Evolutionary conservation across 2,888 invertebrate genomes (phyloP).

Genomic region (Boloria euphrosyne): DNA sequence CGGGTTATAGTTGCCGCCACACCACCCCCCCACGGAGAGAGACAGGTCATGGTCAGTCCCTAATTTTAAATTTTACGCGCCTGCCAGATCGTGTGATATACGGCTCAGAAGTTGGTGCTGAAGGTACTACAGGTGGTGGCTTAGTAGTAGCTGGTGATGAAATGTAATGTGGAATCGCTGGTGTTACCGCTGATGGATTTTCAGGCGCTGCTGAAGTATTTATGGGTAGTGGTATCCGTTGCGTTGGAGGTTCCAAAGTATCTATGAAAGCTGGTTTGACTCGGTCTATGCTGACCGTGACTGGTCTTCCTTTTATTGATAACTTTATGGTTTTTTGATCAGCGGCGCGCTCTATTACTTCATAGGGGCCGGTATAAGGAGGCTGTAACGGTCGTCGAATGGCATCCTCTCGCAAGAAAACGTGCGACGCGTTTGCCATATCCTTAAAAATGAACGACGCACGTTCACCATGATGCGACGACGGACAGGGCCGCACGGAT

Average conservation of each 20-base stretch:
- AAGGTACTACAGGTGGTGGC: too few relatives aligned
- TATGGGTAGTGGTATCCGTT: background rate
- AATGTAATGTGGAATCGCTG: background rate
- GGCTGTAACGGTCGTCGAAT: constrained; percentile 32
- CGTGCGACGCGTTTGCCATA: constrained; percentile 18
- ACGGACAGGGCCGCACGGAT: constrained; percentile 15
- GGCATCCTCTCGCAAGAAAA: constrained; percentile 26
- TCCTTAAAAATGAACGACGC: constrained; percentile 28
- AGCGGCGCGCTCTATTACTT: constrained; percentile 11
- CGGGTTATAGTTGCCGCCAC: too few relatives aligned
- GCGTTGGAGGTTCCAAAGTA: background rate
- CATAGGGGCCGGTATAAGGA: constrained; percentile 32
- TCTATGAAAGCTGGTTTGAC: constrained; percentile 2
- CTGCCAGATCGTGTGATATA: background rate
- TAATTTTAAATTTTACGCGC: background rate
- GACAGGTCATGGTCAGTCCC: too few relatives aligned
- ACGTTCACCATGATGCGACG: constrained; percentile 18
- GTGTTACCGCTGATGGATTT: background rate
- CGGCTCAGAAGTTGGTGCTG: background rate
- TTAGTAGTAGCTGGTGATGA: background rate
- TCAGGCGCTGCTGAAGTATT: background rate
- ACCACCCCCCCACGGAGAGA: too few relatives aligned
- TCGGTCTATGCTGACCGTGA: background rate
- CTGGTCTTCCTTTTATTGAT: constrained; percentile 20
- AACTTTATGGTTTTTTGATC: constrained; percentile 28